Evolutionary conservation across 2,797 vertebrate genomes (phyloP), one percentile per base, ranked within the genome.

Genomic region (Buceros bicornis): DNA sequence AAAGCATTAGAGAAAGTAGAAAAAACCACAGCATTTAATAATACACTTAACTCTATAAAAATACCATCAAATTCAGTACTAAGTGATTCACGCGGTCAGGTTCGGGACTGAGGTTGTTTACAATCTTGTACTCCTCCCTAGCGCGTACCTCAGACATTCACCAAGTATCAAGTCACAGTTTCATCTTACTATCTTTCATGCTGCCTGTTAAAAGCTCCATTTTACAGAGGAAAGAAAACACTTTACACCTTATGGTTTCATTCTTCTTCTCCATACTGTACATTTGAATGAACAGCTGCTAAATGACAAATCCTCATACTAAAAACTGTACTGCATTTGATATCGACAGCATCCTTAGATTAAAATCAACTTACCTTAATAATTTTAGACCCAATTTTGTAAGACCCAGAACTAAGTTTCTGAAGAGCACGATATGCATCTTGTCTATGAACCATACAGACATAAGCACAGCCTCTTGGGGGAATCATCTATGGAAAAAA

Each of bases 391-490:
- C 99, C 99, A 74, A 99, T 99, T 98, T 99, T 99, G 93, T 98
- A 99, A 37, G 99, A 99, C 82, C 99, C 99, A 16, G 99, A 99
- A 98, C 99, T 99, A 95, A 99, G 99, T 93, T 99, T 99, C 98
- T 99, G 99, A 90, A 99, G 99, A 71, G 99, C 99, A 5, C 99
- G 99, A 97, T 98, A 99, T 0, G 99, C 98, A 87, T 99, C 99
- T 97, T 99, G 99, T 89, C 99, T 98, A 96, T 99, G 99, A 88
- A 99, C 99, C 99, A 99, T 99, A 97, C 99, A 99, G 96, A 99
- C 99, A 78, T 99, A 99, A 35, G 99, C 99, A 98, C 99, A 99
- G 85, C 99, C 99, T 97, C 99, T 98, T 67, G 99, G 99, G 80
- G 99, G 99, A 97, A 99, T 99, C 99, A 99, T 99, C 99, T 99